Evolutionary conservation across 2,113 vertebrate genomes (phyloP), one percentile per base, ranked within the genome.

Genomic region (Eretmochelys imbricata): DNA sequence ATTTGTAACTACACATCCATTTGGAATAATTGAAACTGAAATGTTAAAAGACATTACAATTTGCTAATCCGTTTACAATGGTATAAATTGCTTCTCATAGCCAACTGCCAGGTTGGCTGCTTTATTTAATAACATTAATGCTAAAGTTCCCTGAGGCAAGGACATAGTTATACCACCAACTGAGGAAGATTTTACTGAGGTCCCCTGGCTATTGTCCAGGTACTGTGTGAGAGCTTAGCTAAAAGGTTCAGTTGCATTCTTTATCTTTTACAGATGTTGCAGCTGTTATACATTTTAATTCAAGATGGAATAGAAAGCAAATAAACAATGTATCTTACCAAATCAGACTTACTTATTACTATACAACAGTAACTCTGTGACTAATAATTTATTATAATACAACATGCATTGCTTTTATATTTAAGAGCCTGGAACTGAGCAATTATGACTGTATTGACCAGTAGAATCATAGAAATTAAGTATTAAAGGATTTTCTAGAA

Each of bases 11-110:
- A 51, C 90, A 96, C 92, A 95, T 96, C 97, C 95, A 62, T 95
- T 97, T 96, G 96, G 95, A 97, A 98, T 98, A 96, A 98, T 97
- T 98, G 96, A 96, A 98, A 97, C 5, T 62, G 97, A 98, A 98
- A 94, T 51, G n/a, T 78, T 96, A 95, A 95, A 96, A 89, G 93
- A 95, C 97, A 92, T 97, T 95, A 90, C 94, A 88, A 97, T 95
- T 94, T 78, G 72, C 93, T 98, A 97, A 98, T 98, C 97, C 96
- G 91, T 97, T 98, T 97, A 97, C 95, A 95, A 89, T 93, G 94
- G 97, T 97, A 97, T 96, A 97, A 98, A 96, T 96, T 96, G 97
- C 95, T 98, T 94, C 96, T 96, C 91, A 54, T 91, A 97, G 96
- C 96, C 96, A 94, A 97, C 97, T 96, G 97, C 94, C 97, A 96